A percentile compares a stretch with the other conserved stretches of the same genome.
Conservation (phyloP, 2,888 invertebrate species). For the Tinea semifulvella region DNA sequence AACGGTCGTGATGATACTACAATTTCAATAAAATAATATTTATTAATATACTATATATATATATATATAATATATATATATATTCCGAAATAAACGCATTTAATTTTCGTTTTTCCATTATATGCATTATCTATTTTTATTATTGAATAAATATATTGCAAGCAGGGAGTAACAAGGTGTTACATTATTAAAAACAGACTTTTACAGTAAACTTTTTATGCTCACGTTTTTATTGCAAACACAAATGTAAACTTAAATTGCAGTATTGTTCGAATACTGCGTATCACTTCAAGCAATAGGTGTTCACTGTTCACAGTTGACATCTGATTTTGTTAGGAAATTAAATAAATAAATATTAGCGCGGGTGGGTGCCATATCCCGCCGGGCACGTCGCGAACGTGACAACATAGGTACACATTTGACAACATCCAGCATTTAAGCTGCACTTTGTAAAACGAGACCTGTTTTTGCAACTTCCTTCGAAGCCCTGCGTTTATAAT, state of each 20-base stretch:
- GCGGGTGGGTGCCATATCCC: constrained; percentile 42
- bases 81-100: too few species aligned
- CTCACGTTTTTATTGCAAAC: neutral
- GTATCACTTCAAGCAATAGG: neutral
- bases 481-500: too few species aligned
- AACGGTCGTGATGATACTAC: too few species aligned
- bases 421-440: constrained; percentile 39
- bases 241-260: constrained; percentile 1
- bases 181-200: too few species aligned
- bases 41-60: too few species aligned
- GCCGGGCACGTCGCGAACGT: constrained; percentile 41
- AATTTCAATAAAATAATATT: too few species aligned
- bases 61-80: too few species aligned
- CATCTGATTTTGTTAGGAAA: constrained; percentile 12
- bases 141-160: too few species aligned
- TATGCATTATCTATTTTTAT: too few species aligned
- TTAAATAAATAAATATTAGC: constrained; percentile 16
- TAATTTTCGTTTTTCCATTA: too few species aligned
- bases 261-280: neutral
- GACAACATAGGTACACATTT: constrained; percentile 41
- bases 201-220: too few species aligned
- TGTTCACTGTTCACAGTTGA: constrained; percentile 9
- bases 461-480: too few species aligned
- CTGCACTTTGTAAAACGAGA: constrained; percentile 28
- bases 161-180: neutral